phyloP scores from a whole-genome alignment of 1,140 invertebrate species.

The Drosophila leontia region DNA sequence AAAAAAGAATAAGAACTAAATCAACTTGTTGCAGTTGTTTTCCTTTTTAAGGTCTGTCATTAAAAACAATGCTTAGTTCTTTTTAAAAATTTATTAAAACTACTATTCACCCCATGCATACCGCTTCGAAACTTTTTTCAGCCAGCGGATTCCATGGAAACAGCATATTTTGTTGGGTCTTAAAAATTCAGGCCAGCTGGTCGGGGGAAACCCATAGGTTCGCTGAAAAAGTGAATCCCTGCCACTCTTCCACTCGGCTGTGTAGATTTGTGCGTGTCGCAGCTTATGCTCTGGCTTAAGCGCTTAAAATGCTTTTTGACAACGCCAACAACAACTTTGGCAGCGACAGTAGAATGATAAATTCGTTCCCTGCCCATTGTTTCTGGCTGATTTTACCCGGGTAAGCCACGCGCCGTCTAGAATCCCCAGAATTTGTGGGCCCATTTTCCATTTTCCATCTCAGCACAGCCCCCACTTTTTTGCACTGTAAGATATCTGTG shows the following conservation, averaged over 20 bases:
- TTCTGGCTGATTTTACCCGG: conserved; percentile 22
- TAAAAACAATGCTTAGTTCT: neutral
- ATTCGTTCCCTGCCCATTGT: conserved; percentile 57
- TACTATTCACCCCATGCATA: neutral
- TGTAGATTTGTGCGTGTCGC: conserved; percentile 65
- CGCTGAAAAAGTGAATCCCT: conserved; percentile 11
- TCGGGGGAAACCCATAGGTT: neutral
- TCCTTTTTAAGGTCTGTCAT: neutral
- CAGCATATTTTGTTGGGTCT: neutral
- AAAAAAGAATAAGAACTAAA: neutral
- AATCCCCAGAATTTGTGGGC: conserved; percentile 12
- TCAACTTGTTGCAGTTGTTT: neutral
- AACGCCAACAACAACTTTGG: conserved; percentile 42
- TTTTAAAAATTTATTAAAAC: neutral
- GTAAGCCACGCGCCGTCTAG: conserved; percentile 45
- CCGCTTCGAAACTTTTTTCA: neutral
- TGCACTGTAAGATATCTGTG: conserved; percentile 33
- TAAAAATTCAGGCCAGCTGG: conserved; percentile 1
- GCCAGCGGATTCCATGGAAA: neutral
- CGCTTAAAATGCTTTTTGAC: conserved; percentile 81
- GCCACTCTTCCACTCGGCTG: conserved; percentile 8
- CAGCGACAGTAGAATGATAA: conserved; percentile 63
- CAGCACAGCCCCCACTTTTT: neutral
- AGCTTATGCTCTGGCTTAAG: conserved; percentile 71
- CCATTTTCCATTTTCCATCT: conserved; percentile 45